A percentile compares a stretch with the other conserved stretches of the same genome.
Evolutionary conservation across 2,888 invertebrate genomes (phyloP).

Genomic region (Sinhomidia bicolor): DNA sequence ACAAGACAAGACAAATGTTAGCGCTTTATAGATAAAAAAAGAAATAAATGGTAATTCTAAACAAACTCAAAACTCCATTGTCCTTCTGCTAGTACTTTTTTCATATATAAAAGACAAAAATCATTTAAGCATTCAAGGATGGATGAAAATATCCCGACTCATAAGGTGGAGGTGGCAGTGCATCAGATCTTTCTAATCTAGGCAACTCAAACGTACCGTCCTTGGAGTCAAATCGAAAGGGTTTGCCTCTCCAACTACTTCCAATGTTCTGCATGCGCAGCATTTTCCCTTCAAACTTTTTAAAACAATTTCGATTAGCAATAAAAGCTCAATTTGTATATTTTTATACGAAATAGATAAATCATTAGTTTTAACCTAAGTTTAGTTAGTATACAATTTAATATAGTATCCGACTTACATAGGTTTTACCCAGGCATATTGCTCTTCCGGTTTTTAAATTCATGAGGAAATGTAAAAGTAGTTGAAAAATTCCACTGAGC

Average conservation of each 20-base stretch:
- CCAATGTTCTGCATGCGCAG: slow-evolving; percentile 9
- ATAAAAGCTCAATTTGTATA: too few relatives aligned
- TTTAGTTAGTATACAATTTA: too few relatives aligned
- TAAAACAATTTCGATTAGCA: background rate
- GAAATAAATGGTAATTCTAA: slow-evolving; percentile 4
- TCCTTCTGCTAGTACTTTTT: too few relatives aligned
- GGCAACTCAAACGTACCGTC: slow-evolving; percentile 35
- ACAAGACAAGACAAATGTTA: background rate
- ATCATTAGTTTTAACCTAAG: background rate
- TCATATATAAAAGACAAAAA: background rate
- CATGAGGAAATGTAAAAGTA: slow-evolving; percentile 48
- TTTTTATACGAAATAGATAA: too few relatives aligned
- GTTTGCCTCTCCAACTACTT: slow-evolving; percentile 15
- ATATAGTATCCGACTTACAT: slow-evolving; percentile 1
- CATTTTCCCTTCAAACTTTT: slow-evolving; percentile 40
- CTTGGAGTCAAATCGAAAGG: slow-evolving; percentile 1
- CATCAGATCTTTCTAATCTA: slow-evolving; percentile 61
- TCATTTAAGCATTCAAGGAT: slow-evolving; percentile 23
- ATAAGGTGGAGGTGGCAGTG: slow-evolving; percentile 63
- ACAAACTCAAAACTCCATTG: background rate
- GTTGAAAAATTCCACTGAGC: slow-evolving; percentile 53
- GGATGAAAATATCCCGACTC: slow-evolving; percentile 67
- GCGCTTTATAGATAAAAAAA: slow-evolving; percentile 9
- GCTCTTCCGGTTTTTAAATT: slow-evolving; percentile 54
- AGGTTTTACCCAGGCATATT: slow-evolving; percentile 51